Conservation (phyloP, 1,140 invertebrate genomes). For the Dendrolimus kikuchii region DNA sequence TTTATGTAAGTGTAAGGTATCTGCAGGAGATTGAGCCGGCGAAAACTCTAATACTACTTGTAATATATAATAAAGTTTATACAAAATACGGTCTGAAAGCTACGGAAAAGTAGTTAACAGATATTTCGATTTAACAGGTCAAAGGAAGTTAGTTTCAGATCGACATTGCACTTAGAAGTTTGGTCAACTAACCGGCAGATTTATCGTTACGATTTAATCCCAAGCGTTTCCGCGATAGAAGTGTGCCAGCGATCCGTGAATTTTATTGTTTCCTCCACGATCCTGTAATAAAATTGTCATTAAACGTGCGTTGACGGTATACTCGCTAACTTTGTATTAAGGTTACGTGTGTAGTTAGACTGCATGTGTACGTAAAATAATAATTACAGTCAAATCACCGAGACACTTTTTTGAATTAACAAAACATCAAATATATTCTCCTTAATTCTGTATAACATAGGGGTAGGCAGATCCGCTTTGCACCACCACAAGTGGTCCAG, state of each 20-base stretch:
- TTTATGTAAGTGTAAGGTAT: too few species aligned
- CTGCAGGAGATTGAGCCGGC: too few species aligned
- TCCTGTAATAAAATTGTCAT: background rate
- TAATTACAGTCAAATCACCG: too few species aligned
- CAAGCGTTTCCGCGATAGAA: slow-evolving; percentile 12
- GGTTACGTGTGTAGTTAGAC: too few species aligned
- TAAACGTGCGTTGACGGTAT: too few species aligned
- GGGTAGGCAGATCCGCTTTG: too few species aligned
- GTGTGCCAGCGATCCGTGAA: slow-evolving; percentile 35
- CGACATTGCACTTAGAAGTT: slow-evolving; percentile 14
- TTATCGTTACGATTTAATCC: slow-evolving; percentile 17
- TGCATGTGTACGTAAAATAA: too few species aligned
- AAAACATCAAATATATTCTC: too few species aligned
- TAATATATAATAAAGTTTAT: slow-evolving; percentile 6
- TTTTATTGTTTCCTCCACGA: slow-evolving; percentile 48
- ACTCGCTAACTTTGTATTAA: too few species aligned
- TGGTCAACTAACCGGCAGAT: slow-evolving; percentile 24
- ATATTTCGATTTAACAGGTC: slow-evolving; percentile 9
- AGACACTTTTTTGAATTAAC: too few species aligned
- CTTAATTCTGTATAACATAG: too few species aligned
- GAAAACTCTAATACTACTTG: background rate
- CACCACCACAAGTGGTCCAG: too few species aligned
- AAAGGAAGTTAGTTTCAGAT: slow-evolving; percentile 7
- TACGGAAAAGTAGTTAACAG: slow-evolving; percentile 1
- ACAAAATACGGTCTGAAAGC: slow-evolving; percentile 7